Evolutionary conservation across 2,888 invertebrate species (phyloP).

Genomic region (Chrysina gloriosa): DNA sequence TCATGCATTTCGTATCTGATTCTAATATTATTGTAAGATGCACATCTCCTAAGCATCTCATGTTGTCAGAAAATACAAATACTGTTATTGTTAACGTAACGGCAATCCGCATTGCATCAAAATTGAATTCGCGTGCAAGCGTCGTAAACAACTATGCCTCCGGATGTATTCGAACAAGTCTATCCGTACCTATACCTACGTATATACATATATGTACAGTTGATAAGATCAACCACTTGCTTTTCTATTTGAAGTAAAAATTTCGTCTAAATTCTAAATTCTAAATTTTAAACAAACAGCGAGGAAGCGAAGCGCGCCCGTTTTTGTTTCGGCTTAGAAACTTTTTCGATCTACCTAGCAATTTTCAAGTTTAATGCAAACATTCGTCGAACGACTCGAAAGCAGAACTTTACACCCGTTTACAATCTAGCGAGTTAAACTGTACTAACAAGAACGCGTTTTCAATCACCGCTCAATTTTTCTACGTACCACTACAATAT

Average conservation of each 20-base stretch:
- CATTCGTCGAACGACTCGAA: not conserved
- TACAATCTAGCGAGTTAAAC: not conserved
- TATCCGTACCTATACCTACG: too few species aligned
- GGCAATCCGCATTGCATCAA: not conserved
- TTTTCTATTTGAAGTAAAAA: not conserved
- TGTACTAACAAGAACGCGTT: not conserved
- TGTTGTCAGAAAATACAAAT: not conserved
- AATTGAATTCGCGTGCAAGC: constrained; percentile 1
- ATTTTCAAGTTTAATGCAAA: constrained; percentile 11
- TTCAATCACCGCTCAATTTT: not conserved
- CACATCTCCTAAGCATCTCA: not conserved
- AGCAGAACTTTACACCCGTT: not conserved
- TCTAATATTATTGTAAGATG: not conserved
- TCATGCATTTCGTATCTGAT: not conserved
- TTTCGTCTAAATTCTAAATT: too few species aligned
- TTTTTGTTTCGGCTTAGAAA: constrained; percentile 19
- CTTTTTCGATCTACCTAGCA: constrained; percentile 6
- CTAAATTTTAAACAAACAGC: constrained; percentile 19
- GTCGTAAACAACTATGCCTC: not conserved
- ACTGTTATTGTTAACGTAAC: not conserved
- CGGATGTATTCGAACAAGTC: not conserved
- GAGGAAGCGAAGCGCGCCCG: not conserved
- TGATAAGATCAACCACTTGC: not conserved
- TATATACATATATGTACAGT: not conserved
- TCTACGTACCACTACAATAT: not conserved